Percentiles rank a stretch among this genome's conserved stretches.
These are phyloP conservation scores for Meteorus sp. DNA, from an alignment of 1,140 invertebrate species.

Conservation along the genomic window DNA sequence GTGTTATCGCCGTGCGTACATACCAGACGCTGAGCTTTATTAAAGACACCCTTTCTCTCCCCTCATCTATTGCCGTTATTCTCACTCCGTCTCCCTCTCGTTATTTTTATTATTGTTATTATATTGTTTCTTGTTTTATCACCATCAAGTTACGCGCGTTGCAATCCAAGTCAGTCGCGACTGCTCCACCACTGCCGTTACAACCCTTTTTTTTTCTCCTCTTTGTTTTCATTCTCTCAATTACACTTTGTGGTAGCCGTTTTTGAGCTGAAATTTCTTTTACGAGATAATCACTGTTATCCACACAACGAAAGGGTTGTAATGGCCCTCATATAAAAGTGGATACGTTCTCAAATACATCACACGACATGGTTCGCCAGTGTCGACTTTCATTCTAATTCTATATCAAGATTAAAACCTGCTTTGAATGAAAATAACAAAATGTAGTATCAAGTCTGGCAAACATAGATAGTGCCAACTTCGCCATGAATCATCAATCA, in stretches of 20 bases:
- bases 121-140: conserved; percentile 4
- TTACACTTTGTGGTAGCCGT: conserved; percentile 4
- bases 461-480: too few species aligned
- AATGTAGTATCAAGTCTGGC: too few species aligned
- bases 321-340: conserved; percentile 9
- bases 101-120: conserved; percentile 5
- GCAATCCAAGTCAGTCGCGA: not conserved
- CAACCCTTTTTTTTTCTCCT: not conserved
- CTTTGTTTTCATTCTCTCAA: not conserved
- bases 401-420: not conserved
- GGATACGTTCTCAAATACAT: not conserved
- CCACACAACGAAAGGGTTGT: not conserved
- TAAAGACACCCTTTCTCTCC: conserved; percentile 27
- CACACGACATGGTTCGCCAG: too few species aligned
- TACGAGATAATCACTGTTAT: conserved; percentile 12
- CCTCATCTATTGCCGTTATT: not conserved
- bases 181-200: not conserved
- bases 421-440: not conserved
- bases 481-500: too few species aligned
- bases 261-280: conserved; percentile 13
- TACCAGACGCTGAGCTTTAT: conserved; percentile 32
- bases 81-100: too few species aligned
- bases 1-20: conserved; percentile 44
- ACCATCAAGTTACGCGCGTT: conserved; percentile 10
- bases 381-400: not conserved